A percentile compares a stretch with the other conserved stretches of the same genome.
Evolutionary conservation across 2,888 invertebrate genomes (phyloP).

Genomic region (Cybosia mesomella): DNA sequence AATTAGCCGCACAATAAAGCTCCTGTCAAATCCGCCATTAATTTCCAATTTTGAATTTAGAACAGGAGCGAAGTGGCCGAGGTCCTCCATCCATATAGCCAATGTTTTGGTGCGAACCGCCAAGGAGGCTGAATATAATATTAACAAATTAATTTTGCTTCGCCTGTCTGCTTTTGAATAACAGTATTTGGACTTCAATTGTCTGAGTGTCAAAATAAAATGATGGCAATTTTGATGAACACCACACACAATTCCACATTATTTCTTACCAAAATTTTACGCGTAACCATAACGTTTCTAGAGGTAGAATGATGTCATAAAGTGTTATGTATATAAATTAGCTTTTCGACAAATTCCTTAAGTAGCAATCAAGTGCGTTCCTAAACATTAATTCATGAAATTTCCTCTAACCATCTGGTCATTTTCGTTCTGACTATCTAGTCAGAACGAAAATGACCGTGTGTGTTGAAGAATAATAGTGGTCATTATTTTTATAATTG

Average conservation of each 20-base stretch:
- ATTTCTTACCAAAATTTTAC: conserved; percentile 28
- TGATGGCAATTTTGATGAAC: conserved; percentile 44
- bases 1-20: conserved; percentile 85
- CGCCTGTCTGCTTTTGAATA: conserved; percentile 51
- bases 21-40: conserved; percentile 87
- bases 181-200: conserved; percentile 57
- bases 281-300: neutral
- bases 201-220: conserved; percentile 50
- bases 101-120: conserved; percentile 38
- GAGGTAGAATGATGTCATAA: neutral
- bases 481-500: conserved; percentile 28
- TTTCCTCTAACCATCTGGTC: too few relatives aligned
- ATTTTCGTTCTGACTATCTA: too few relatives aligned
- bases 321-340: too few relatives aligned
- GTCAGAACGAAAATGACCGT: neutral
- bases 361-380: too few relatives aligned
- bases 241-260: conserved; percentile 37
- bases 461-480: neutral
- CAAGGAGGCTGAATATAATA: conserved; percentile 49
- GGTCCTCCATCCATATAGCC: conserved; percentile 31
- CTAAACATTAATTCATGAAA: too few relatives aligned
- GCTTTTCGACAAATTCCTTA: too few relatives aligned
- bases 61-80: conserved; percentile 75
- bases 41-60: conserved; percentile 82
- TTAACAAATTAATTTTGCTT: conserved; percentile 68